Evolutionary conservation across 2,888 invertebrate species (phyloP).

Genomic region (Strigamia maritima): DNA sequence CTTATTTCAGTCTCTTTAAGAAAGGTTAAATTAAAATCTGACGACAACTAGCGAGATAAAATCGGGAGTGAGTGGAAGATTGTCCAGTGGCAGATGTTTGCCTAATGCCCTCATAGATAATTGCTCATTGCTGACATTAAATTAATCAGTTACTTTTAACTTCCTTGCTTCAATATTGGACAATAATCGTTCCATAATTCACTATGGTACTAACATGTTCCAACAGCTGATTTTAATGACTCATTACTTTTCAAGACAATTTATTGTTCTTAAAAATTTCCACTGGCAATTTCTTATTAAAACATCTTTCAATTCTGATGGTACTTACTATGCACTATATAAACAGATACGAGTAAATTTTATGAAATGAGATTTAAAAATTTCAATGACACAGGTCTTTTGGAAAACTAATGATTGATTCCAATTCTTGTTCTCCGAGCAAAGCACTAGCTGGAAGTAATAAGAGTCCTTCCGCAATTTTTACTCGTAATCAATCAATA

Average conservation of each 20-base stretch:
- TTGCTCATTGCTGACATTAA: not conserved
- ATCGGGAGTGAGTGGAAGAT: not conserved
- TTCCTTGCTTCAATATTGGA: slow-evolving; percentile 16
- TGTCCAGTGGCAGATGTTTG: slow-evolving; percentile 7
- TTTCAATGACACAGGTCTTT: not conserved
- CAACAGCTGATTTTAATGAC: not conserved
- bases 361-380: not conserved
- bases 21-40: not conserved
- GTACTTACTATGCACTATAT: not conserved
- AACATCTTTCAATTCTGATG: too few relatives aligned
- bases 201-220: not conserved
- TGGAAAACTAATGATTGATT: not conserved
- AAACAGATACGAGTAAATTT: not conserved
- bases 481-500: slow-evolving; percentile 4
- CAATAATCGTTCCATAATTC: slow-evolving; percentile 8
- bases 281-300: too few relatives aligned
- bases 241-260: not conserved
- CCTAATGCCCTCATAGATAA: not conserved
- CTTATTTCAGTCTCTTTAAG: not conserved
- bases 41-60: not conserved
- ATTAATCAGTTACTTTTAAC: not conserved
- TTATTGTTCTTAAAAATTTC: not conserved
- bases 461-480: not conserved
- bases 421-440: not conserved
- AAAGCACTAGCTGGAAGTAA: not conserved